Conservation (phyloP, 2,888 invertebrate species). For the Alentia gelatinosa region DNA sequence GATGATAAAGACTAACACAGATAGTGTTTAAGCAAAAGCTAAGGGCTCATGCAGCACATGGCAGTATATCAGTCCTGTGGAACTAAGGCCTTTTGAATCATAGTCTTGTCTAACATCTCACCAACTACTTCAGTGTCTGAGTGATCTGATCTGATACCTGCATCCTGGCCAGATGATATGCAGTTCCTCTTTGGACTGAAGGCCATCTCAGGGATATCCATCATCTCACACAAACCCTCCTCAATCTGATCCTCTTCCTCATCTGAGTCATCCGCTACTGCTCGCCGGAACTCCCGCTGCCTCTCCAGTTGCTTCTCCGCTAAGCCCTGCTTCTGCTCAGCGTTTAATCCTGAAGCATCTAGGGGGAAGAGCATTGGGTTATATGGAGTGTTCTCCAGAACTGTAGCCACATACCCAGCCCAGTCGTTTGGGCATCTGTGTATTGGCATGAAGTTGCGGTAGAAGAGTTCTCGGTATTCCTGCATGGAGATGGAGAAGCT, state of each 20-base stretch:
- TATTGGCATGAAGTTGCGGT: conserved; percentile 14
- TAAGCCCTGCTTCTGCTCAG: neutral
- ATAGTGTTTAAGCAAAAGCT: too few species aligned
- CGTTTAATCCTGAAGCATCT: neutral
- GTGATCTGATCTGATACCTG: too few species aligned
- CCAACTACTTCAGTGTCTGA: too few species aligned
- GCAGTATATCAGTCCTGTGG: too few species aligned
- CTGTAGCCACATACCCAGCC: neutral
- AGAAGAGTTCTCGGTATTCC: neutral
- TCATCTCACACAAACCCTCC: neutral
- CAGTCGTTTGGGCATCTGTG: conserved; percentile 23
- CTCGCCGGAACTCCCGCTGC: conserved; percentile 1
- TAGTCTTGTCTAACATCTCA: too few species aligned
- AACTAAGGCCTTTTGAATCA: too few species aligned
- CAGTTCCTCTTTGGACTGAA: neutral
- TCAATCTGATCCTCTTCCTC: neutral
- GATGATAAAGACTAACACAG: too few species aligned
- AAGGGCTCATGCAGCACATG: too few species aligned
- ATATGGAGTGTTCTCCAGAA: conserved; percentile 19
- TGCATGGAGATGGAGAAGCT: neutral
- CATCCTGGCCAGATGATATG: too few species aligned
- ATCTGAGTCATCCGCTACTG: neutral
- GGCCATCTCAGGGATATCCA: neutral
- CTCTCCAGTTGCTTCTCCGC: conserved; percentile 16
- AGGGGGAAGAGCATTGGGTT: conserved; percentile 38